phyloP scores from a whole-genome alignment of 2,888 invertebrate genomes.

The Molorchus minor region DNA sequence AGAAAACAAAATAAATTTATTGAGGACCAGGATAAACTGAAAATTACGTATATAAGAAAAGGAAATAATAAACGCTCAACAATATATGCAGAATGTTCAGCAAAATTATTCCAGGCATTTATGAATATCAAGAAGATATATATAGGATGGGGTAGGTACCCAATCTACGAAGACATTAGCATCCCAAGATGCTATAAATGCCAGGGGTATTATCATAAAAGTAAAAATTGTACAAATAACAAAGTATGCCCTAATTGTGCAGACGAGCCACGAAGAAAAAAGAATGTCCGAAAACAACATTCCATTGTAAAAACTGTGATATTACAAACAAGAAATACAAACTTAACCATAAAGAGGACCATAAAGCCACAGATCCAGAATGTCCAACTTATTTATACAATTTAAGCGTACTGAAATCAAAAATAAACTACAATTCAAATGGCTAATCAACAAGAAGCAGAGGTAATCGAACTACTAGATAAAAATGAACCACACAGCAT shows the following conservation, averaged over 20 bases:
- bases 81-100: slow-evolving; percentile 20
- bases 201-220: slow-evolving; percentile 18
- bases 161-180: slow-evolving; percentile 16
- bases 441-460: not conserved
- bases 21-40: not conserved
- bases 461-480: not conserved
- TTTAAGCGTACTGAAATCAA: not conserved
- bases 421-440: not conserved
- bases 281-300: not conserved
- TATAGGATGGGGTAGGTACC: slow-evolving; percentile 17
- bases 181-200: slow-evolving; percentile 15
- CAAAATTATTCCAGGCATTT: not conserved
- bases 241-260: slow-evolving; percentile 9
- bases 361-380: not conserved
- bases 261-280: too few relatives aligned
- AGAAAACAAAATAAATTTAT: slow-evolving; percentile 16
- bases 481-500: not conserved
- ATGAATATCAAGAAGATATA: slow-evolving; percentile 9
- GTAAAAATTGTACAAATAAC: slow-evolving; percentile 2
- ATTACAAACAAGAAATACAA: not conserved
- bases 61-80: not conserved
- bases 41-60: slow-evolving; percentile 3
- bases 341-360: not conserved
- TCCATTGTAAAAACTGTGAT: slow-evolving; percentile 12
- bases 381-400: not conserved